Conservation (phyloP, 2,888 invertebrate species). For the Margaritifera margaritifera region DNA sequence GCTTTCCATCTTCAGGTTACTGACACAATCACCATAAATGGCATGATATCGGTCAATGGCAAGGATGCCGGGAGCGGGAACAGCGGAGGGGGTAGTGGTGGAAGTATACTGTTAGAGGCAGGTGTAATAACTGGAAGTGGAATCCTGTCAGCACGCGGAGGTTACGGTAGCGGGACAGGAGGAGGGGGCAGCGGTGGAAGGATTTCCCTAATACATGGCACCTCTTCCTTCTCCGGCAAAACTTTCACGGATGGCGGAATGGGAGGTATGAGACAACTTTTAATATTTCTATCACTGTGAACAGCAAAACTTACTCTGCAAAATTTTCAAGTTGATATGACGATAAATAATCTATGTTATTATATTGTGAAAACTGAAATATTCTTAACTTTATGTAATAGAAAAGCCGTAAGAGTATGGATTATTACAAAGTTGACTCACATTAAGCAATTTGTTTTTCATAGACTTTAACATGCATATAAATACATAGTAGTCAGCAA, state of each 20-base stretch:
- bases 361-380: too few relatives aligned
- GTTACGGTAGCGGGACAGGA: conserved; percentile 32
- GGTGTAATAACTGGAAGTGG: conserved; percentile 37
- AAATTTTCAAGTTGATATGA: too few relatives aligned
- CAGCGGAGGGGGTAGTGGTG: conserved; percentile 53
- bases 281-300: neutral
- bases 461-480: too few relatives aligned
- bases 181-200: conserved; percentile 53
- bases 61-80: conserved; percentile 22
- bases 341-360: too few relatives aligned
- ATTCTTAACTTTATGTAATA: too few relatives aligned
- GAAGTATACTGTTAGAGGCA: conserved; percentile 36
- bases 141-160: conserved; percentile 39
- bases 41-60: conserved; percentile 52
- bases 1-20: conserved; percentile 28
- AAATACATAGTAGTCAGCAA: too few relatives aligned
- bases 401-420: too few relatives aligned
- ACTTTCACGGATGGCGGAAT: conserved; percentile 43
- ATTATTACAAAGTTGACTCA: too few relatives aligned
- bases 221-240: conserved; percentile 25
- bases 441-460: too few relatives aligned
- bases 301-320: neutral
- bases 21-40: conserved; percentile 35
- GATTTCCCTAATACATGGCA: conserved; percentile 27
- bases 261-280: conserved; percentile 28